Evolutionary conservation across 2,888 invertebrate species (phyloP).

Genomic region (Nymphalis c-album): DNA sequence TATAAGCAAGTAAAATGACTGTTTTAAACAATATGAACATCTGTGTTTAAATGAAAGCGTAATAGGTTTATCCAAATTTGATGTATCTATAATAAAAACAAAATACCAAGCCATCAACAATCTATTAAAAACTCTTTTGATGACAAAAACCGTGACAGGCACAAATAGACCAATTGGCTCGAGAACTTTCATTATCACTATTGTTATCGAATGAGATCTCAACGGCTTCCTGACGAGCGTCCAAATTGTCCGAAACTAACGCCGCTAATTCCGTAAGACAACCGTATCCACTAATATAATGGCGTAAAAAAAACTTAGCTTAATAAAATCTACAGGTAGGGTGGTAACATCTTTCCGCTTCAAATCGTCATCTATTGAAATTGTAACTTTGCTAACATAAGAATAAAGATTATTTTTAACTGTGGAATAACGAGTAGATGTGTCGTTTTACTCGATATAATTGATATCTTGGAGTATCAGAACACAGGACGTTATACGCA

Average conservation of each 20-base stretch:
- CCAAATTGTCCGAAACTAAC: conserved; percentile 55
- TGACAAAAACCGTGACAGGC: conserved; percentile 49
- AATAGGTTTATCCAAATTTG: not conserved
- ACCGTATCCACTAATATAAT: conserved; percentile 75
- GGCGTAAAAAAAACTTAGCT: conserved; percentile 61
- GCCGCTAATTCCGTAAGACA: conserved; percentile 72
- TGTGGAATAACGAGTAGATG: conserved; percentile 31
- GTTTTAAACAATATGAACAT: not conserved
- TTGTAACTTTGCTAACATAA: not conserved
- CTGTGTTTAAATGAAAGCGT: not conserved
- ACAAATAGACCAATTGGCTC: conserved; percentile 50
- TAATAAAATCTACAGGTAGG: conserved; percentile 74
- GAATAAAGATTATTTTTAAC: conserved; percentile 28
- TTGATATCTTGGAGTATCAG: conserved; percentile 71
- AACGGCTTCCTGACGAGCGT: conserved; percentile 54
- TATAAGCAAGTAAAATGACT: not conserved
- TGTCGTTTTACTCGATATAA: conserved; percentile 48
- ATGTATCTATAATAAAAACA: not conserved
- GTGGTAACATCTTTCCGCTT: conserved; percentile 69
- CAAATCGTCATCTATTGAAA: conserved; percentile 38
- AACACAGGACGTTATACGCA: conserved; percentile 64
- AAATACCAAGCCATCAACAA: conserved; percentile 11
- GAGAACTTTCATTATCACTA: conserved; percentile 35
- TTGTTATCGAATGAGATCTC: conserved; percentile 63
- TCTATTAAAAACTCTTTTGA: conserved; percentile 25